Percentiles rank a stretch among this genome's conserved stretches.
Evolutionary conservation across 2,888 invertebrate genomes (phyloP).

Genomic region (Autographa gamma): DNA sequence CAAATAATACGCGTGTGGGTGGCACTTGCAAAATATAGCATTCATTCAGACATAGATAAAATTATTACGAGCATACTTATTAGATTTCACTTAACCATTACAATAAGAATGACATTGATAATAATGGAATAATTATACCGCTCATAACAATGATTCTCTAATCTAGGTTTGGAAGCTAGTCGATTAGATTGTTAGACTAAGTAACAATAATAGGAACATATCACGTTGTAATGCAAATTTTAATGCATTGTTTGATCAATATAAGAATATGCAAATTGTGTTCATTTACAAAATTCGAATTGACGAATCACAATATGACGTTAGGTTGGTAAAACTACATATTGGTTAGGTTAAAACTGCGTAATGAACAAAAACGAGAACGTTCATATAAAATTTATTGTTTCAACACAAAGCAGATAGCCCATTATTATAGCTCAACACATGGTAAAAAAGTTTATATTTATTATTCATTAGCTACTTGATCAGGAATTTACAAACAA

Average conservation of each 20-base stretch:
- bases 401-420: conserved; percentile 3
- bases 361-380: background rate
- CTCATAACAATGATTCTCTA: conserved; percentile 30
- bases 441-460: conserved; percentile 10
- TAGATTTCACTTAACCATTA: conserved; percentile 55
- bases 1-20: conserved; percentile 75
- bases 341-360: background rate
- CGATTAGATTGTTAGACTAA: conserved; percentile 34
- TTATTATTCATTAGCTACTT: conserved; percentile 39
- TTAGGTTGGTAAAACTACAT: background rate
- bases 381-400: background rate
- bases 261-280: conserved; percentile 53
- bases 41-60: conserved; percentile 69
- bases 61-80: conserved; percentile 56
- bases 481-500: conserved; percentile 26
- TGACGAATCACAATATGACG: background rate
- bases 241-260: conserved; percentile 34
- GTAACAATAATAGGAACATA: conserved; percentile 30
- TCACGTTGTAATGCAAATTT: conserved; percentile 54
- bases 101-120: conserved; percentile 36
- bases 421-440: conserved; percentile 20
- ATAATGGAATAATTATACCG: conserved; percentile 29
- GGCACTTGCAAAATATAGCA: conserved; percentile 73
- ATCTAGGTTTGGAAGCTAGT: conserved; percentile 18
- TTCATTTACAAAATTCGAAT: conserved; percentile 34